Evolutionary conservation across 2,888 invertebrate species (phyloP).

Genomic region (Therioaphis trifolii): DNA sequence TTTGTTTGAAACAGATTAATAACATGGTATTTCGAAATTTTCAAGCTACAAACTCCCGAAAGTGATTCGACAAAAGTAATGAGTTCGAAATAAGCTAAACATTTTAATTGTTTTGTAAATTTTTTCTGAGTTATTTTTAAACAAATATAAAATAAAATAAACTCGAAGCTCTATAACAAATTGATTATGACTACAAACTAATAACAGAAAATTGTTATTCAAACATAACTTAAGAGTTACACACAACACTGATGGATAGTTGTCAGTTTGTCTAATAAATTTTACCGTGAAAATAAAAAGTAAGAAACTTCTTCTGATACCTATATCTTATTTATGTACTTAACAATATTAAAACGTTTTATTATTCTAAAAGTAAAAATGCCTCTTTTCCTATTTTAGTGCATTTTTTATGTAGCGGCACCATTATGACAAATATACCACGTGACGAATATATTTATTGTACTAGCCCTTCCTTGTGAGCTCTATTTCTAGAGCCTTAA

Average conservation of each 20-base stretch:
- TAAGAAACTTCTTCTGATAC: background rate
- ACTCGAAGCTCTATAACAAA: background rate
- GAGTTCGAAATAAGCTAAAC: background rate
- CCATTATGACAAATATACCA: background rate
- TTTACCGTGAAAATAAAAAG: background rate
- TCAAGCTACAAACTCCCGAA: background rate
- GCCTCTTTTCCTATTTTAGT: background rate
- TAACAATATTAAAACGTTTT: background rate
- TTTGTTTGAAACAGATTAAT: slow-evolving; percentile 21
- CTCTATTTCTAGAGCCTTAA: slow-evolving; percentile 6
- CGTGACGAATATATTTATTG: slow-evolving; percentile 32
- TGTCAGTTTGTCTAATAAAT: background rate
- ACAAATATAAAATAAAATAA: background rate
- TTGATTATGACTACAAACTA: background rate
- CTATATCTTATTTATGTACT: background rate
- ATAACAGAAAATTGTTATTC: background rate
- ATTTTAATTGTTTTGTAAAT: background rate
- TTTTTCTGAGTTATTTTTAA: background rate
- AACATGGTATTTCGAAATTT: background rate
- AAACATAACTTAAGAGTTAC: background rate
- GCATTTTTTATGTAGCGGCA: background rate
- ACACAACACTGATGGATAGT: background rate
- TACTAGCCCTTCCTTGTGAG: background rate
- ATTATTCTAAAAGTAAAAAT: slow-evolving; percentile 10
- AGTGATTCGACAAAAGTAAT: background rate